Evolutionary conservation across 1,140 invertebrate species (phyloP).

Genomic region (Meteorus sp.): DNA sequence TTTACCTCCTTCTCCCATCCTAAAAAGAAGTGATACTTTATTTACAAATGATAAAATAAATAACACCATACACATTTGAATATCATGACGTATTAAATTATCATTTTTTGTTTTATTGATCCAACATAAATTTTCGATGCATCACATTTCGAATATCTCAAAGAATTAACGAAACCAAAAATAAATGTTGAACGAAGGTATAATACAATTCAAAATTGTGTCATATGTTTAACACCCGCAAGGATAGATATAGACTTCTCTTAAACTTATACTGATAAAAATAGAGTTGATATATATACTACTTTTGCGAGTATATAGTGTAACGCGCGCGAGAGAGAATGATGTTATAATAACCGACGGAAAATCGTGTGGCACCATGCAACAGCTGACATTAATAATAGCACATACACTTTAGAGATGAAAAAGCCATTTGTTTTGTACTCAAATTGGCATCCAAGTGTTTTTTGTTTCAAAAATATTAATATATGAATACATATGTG

Average conservation of each 20-base stretch:
- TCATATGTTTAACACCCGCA: conserved; percentile 4
- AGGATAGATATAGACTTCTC: conserved; percentile 19
- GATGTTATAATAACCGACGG: conserved; percentile 25
- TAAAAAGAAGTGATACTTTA: too few species aligned
- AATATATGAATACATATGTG: too few species aligned
- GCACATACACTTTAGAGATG: conserved; percentile 18
- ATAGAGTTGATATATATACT: conserved; percentile 28
- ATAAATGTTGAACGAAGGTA: not conserved
- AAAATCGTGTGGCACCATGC: conserved; percentile 10
- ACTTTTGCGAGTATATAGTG: conserved; percentile 7
- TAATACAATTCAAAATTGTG: not conserved
- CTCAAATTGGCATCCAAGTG: not conserved
- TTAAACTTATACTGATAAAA: conserved; percentile 21
- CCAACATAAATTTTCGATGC: too few species aligned
- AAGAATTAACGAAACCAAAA: not conserved
- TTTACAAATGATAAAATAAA: too few species aligned
- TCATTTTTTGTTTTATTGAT: too few species aligned
- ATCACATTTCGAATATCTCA: too few species aligned
- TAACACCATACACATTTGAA: too few species aligned
- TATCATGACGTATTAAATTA: too few species aligned
- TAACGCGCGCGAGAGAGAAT: too few species aligned
- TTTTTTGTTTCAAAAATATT: not conserved
- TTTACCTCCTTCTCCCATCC: too few species aligned
- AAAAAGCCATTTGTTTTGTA: not conserved
- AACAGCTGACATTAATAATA: conserved; percentile 27